phyloP scores from a whole-genome alignment of 2,797 vertebrate species.

The Falco cherrug region DNA sequence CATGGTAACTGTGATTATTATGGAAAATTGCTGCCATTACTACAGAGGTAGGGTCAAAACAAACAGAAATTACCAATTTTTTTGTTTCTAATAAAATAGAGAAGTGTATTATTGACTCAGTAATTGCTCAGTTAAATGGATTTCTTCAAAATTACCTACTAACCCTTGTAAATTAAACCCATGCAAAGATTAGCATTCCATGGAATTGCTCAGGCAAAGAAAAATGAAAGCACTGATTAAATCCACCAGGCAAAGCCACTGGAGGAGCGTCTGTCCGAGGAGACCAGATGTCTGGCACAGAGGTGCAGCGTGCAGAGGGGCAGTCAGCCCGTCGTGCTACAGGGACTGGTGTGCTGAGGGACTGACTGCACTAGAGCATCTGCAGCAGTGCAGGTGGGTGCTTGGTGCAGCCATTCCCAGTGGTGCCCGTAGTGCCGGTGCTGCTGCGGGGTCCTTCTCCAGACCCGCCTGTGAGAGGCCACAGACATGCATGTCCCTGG shows the following conservation, averaged over 20 bases:
- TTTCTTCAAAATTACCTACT: neutral
- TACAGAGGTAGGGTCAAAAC: constrained; percentile 7
- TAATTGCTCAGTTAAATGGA: neutral
- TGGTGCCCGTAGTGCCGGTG: neutral
- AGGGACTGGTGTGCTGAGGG: neutral
- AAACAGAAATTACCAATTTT: constrained; percentile 41
- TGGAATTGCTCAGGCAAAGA: neutral
- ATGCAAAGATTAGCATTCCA: neutral
- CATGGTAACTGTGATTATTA: constrained; percentile 24
- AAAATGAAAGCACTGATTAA: neutral
- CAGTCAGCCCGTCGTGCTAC: rapidly evolving
- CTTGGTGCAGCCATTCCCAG: rapidly evolving
- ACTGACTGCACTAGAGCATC: neutral
- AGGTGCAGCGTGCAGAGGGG: neutral
- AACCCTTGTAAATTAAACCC: neutral
- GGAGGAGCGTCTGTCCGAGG: rapidly evolving
- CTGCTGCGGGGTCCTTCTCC: neutral
- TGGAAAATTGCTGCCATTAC: neutral
- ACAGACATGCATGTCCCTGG: rapidly evolving
- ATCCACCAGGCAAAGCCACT: rapidly evolving
- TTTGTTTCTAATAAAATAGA: neutral
- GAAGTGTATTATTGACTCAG: neutral
- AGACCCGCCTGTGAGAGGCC: neutral
- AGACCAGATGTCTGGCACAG: neutral
- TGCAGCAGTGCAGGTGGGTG: rapidly evolving